Evolutionary conservation across 2,888 invertebrate species (phyloP).

Genomic region (Polymixis lichenea): DNA sequence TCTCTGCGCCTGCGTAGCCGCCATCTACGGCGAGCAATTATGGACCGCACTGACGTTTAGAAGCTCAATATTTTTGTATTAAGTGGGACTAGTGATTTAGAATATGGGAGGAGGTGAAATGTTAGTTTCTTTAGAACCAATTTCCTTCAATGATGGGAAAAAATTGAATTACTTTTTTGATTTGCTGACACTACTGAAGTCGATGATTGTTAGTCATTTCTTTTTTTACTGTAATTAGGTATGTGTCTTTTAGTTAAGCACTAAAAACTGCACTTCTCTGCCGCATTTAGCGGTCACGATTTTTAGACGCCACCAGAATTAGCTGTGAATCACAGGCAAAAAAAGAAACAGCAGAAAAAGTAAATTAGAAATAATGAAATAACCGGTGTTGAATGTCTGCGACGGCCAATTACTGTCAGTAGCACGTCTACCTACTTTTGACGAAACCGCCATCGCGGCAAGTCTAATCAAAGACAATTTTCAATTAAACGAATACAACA

Average conservation of each 20-base stretch:
- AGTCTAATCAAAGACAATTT: constrained; percentile 62
- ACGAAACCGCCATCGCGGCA: constrained; percentile 47
- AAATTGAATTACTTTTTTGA: background rate
- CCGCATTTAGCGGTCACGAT: constrained; percentile 39
- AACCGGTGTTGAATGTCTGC: constrained; percentile 45
- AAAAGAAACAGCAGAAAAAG: constrained; percentile 34
- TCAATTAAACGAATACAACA: constrained; percentile 61
- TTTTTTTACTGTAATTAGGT: constrained; percentile 7
- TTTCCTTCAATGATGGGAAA: background rate
- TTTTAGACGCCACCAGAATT: constrained; percentile 34
- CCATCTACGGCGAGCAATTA: constrained; percentile 69
- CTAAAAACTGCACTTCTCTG: constrained; percentile 10
- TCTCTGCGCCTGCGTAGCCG: constrained; percentile 58
- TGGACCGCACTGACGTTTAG: constrained; percentile 51
- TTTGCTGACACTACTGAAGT: background rate
- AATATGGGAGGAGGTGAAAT: constrained; percentile 15
- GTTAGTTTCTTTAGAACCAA: constrained; percentile 8
- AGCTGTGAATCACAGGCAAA: constrained; percentile 5
- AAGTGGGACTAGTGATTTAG: constrained; percentile 40
- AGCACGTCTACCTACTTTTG: constrained; percentile 56
- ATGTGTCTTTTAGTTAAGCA: constrained; percentile 1
- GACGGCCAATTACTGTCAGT: constrained; percentile 51
- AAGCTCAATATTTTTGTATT: constrained; percentile 61
- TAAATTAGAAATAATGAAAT: constrained; percentile 59
- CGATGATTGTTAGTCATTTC: constrained; percentile 12